Percentiles rank a stretch among this genome's conserved stretches.
Conservation (phyloP, 1,140 invertebrate genomes). For the Rhynchophorus ferrugineus region DNA sequence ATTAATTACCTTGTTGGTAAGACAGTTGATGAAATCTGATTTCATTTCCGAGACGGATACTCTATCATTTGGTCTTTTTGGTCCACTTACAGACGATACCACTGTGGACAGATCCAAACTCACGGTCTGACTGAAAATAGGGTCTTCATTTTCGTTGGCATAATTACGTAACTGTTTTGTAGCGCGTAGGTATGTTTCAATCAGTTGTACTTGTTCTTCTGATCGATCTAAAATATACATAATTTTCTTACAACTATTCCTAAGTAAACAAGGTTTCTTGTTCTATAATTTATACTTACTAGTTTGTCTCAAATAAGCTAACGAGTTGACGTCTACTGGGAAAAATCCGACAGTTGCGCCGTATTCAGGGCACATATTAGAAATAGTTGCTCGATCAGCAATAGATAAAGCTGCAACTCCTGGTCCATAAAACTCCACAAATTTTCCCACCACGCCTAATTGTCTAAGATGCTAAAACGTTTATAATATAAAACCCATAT, state of each 20-base stretch:
- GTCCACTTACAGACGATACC: constrained; percentile 90
- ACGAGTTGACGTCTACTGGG: constrained; percentile 81
- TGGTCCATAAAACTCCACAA: constrained; percentile 96
- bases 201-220: constrained; percentile 71
- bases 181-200: constrained; percentile 75
- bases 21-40: constrained; percentile 76
- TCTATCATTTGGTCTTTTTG: constrained; percentile 93
- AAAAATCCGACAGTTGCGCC: constrained; percentile 95
- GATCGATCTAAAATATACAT: constrained; percentile 74
- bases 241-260: too few species aligned
- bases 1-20: constrained; percentile 80
- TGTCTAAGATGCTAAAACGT: constrained; percentile 74
- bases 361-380: constrained; percentile 98
- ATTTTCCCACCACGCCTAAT: constrained; percentile 94
- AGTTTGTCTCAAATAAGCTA: constrained; percentile 82
- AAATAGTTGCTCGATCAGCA: constrained; percentile 89
- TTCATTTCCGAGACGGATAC: constrained; percentile 89
- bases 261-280: too few species aligned
- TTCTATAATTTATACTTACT: constrained; percentile 48
- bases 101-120: constrained; percentile 84
- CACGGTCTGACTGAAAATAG: constrained; percentile 78
- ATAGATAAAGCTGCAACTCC: constrained; percentile 86
- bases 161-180: constrained; percentile 84
- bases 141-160: constrained; percentile 67
- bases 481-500: not conserved